A percentile compares a stretch with the other conserved stretches of the same genome.
Conservation (phyloP, 2,113 vertebrate genomes). For the Mus musculus region DNA sequence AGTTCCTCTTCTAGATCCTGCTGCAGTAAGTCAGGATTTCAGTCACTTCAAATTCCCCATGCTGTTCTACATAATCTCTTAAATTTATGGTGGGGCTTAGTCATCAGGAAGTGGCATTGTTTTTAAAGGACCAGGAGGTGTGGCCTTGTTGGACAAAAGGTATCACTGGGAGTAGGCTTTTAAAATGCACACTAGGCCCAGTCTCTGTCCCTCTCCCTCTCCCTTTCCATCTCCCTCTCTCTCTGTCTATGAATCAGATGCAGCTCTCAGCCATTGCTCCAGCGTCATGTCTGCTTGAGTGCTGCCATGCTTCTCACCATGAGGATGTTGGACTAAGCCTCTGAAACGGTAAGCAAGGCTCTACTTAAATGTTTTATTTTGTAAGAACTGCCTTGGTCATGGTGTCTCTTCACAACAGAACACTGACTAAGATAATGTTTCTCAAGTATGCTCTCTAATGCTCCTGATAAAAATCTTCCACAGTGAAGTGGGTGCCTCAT, state of each 20-base stretch:
- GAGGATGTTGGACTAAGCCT: not conserved
- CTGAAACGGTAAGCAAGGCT: not conserved
- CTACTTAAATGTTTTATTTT: not conserved
- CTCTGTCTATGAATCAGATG: not conserved
- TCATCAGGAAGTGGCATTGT: not conserved
- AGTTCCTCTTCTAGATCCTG: not conserved
- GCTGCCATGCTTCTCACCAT: not conserved
- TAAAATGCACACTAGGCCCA: not conserved
- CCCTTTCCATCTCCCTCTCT: rapidly evolving
- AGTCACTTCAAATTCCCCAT: not conserved
- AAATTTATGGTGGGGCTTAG: not conserved
- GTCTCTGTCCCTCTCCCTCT: not conserved
- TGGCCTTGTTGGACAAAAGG: not conserved
- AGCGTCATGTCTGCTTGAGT: not conserved
- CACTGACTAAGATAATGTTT: not conserved
- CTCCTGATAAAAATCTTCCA: not conserved
- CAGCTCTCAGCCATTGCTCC: not conserved
- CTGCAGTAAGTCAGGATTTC: not conserved
- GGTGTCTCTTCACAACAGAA: not conserved
- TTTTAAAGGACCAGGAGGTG: not conserved
- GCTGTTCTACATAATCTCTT: not conserved
- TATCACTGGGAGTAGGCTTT: not conserved
- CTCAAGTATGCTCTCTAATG: not conserved
- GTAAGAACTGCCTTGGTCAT: not conserved
- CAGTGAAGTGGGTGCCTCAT: not conserved